phyloP scores from a whole-genome alignment of 2,888 invertebrate genomes.

The Agrypnus murinus region DNA sequence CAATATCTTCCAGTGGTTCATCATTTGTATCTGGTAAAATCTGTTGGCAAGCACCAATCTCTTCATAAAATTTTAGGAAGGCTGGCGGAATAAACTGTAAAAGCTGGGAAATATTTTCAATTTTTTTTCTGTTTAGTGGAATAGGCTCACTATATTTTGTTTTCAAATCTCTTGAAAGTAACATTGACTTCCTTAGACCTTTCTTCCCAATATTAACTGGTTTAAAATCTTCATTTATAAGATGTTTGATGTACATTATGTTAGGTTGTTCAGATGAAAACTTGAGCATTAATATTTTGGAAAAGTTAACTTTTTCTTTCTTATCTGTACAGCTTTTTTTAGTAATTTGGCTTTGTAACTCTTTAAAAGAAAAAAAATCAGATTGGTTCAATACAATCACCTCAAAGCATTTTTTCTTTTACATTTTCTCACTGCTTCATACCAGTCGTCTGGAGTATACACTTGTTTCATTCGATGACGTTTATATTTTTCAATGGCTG shows the following conservation, averaged over 20 bases:
- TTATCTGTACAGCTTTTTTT: not conserved
- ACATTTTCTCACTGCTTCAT: too few species aligned
- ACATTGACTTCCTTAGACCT: not conserved
- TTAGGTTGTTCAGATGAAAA: slow-evolving; percentile 17
- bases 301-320: slow-evolving; percentile 2
- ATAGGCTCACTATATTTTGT: not conserved
- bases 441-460: too few species aligned
- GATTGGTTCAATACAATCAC: too few species aligned
- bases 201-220: slow-evolving; percentile 28
- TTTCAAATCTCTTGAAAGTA: not conserved
- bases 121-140: not conserved
- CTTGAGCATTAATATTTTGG: slow-evolving; percentile 10
- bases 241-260: slow-evolving; percentile 31
- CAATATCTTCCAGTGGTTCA: slow-evolving; percentile 5
- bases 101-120: too few species aligned
- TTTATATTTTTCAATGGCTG: not conserved
- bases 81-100: slow-evolving; percentile 13
- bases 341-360: slow-evolving; percentile 5
- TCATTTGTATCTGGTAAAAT: not conserved
- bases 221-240: slow-evolving; percentile 25
- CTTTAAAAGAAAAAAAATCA: slow-evolving; percentile 7
- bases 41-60: slow-evolving; percentile 12
- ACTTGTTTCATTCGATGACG: not conserved
- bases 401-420: too few species aligned
- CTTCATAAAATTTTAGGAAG: slow-evolving; percentile 14